Evolutionary conservation across 1,140 invertebrate genomes (phyloP).

Genomic region (Zaprionus inermis): DNA sequence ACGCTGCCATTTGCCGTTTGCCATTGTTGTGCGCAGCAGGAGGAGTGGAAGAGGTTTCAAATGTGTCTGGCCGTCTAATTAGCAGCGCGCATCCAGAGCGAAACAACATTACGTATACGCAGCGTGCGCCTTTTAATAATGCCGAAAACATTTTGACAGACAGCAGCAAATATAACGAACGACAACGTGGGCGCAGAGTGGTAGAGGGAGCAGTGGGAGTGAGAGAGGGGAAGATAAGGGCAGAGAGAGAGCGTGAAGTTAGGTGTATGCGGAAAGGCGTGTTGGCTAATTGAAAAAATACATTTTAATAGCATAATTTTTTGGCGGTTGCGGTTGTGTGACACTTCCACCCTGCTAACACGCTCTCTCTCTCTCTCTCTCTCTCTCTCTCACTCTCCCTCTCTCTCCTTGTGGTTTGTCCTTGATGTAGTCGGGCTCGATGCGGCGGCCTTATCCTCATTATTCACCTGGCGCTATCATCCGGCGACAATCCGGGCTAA

Average conservation of each 20-base stretch:
- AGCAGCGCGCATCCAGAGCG: slow-evolving; percentile 37
- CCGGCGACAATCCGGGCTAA: slow-evolving; percentile 27
- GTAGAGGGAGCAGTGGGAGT: background rate
- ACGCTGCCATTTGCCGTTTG: slow-evolving; percentile 46
- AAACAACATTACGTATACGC: slow-evolving; percentile 52
- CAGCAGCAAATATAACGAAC: slow-evolving; percentile 16
- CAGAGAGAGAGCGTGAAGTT: too few relatives aligned
- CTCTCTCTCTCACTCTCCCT: too few relatives aligned
- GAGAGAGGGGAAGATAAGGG: background rate
- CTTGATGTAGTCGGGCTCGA: slow-evolving; percentile 4
- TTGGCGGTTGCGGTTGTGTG: slow-evolving; percentile 30
- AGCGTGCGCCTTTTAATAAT: slow-evolving; percentile 53
- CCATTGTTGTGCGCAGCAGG: slow-evolving; percentile 30
- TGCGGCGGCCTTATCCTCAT: slow-evolving; percentile 16
- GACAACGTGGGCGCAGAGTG: background rate
- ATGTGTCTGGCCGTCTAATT: slow-evolving; percentile 50
- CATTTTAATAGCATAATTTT: slow-evolving; percentile 60
- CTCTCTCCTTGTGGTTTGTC: slow-evolving; percentile 5
- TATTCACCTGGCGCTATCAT: slow-evolving; percentile 39
- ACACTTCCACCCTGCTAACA: background rate
- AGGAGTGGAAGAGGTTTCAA: slow-evolving; percentile 10
- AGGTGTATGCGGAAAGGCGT: slow-evolving; percentile 9
- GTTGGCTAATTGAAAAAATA: slow-evolving; percentile 57
- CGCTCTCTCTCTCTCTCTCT: background rate
- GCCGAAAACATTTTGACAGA: slow-evolving; percentile 53